Evolutionary conservation across 2,113 vertebrate genomes (phyloP).

Genomic region (Phasianus colchicus): DNA sequence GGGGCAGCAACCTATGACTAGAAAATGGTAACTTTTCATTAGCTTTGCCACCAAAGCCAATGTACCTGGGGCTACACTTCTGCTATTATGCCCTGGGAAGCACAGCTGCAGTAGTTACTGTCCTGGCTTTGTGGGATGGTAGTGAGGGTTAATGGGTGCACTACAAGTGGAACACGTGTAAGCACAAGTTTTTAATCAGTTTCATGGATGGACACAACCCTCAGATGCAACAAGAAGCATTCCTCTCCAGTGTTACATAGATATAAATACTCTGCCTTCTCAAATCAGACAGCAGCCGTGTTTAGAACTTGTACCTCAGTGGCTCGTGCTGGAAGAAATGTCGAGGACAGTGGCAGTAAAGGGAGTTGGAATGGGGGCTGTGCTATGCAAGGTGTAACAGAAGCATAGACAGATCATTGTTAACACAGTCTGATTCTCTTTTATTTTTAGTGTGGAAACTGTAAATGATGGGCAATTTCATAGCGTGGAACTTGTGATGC

Average conservation of each 20-base stretch:
- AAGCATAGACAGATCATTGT: neutral
- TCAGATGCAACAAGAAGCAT: neutral
- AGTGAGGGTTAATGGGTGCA: too few species aligned
- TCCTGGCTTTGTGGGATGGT: neutral
- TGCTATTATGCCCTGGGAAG: neutral
- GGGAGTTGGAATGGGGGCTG: neutral
- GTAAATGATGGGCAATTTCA: slow-evolving; percentile 97
- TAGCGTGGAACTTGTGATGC: slow-evolving; percentile 91
- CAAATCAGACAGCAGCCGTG: neutral
- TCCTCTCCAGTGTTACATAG: rapidly evolving
- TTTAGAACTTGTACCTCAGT: neutral
- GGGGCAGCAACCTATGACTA: neutral
- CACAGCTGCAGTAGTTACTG: neutral
- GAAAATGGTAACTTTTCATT: neutral
- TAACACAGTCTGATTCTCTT: neutral
- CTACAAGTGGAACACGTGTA: neutral
- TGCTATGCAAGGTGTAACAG: neutral
- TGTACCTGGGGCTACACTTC: neutral
- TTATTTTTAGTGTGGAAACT: slow-evolving; percentile 88
- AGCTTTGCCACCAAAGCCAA: neutral
- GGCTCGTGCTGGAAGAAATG: neutral
- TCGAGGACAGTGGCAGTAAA: rapidly evolving
- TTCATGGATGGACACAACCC: neutral
- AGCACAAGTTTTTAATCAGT: neutral
- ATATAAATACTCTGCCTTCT: neutral